Conservation (phyloP, 2,797 vertebrate species). For the Falco berigora region DNA sequence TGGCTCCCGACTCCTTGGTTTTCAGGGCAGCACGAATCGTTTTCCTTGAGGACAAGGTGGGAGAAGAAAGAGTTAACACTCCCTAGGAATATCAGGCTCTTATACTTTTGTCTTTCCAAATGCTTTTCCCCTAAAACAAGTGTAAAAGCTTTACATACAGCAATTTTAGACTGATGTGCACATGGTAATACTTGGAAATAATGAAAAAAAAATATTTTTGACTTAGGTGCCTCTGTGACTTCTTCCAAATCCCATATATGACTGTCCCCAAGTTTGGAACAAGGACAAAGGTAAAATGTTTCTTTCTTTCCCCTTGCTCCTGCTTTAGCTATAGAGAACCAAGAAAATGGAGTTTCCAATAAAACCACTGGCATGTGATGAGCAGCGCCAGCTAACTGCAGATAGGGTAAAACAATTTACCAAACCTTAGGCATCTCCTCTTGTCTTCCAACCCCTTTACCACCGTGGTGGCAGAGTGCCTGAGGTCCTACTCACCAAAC, state of each 20-base stretch:
- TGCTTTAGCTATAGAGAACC: neutral
- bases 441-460: neutral
- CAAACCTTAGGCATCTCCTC: neutral
- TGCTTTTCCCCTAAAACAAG: neutral
- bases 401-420: neutral
- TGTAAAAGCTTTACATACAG: neutral
- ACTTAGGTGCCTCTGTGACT: fast-evolving
- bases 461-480: fast-evolving
- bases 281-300: neutral
- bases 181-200: neutral
- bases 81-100: neutral
- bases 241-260: neutral
- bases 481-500: slow-evolving; percentile 79
- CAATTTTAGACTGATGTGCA: neutral
- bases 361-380: fast-evolving
- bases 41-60: slow-evolving; percentile 75
- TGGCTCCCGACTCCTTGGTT: slow-evolving; percentile 74
- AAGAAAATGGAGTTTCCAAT: fast-evolving
- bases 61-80: neutral
- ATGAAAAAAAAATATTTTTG: neutral
- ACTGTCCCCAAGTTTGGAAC: neutral
- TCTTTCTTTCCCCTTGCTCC: neutral
- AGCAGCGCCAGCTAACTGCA: no score
- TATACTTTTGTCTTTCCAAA: neutral
- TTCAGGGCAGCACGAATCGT: slow-evolving; percentile 78